Conservation (phyloP, 2,888 invertebrate genomes). For the Melinopterus prodromus region DNA sequence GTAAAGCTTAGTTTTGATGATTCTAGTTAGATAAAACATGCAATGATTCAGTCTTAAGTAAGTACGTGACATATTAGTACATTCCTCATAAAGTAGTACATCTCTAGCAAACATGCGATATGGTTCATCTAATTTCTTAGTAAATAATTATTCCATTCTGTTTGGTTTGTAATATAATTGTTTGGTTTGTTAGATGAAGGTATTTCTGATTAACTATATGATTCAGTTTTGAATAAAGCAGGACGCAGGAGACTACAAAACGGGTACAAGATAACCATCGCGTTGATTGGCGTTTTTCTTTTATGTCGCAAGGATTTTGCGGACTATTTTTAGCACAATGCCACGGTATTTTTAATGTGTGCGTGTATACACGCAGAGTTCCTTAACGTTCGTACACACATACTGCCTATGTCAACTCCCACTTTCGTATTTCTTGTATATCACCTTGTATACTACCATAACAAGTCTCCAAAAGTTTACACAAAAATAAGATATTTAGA, state of each 20-base stretch:
- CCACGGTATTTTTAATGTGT: slow-evolving; percentile 21
- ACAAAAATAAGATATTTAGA: background rate
- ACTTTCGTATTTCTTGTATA: background rate
- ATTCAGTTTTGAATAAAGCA: background rate
- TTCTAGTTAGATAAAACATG: too few relatives aligned
- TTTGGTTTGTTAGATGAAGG: background rate
- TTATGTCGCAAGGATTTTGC: slow-evolving; percentile 9
- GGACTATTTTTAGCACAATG: slow-evolving; percentile 20
- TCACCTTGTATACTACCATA: background rate
- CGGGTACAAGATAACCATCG: background rate
- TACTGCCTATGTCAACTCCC: background rate
- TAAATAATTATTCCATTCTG: too few relatives aligned
- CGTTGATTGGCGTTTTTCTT: slow-evolving; percentile 11
- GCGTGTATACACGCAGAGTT: slow-evolving; percentile 8
- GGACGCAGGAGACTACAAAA: background rate
- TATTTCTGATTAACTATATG: background rate
- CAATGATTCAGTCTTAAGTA: too few relatives aligned
- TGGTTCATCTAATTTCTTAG: too few relatives aligned
- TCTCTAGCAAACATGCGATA: too few relatives aligned
- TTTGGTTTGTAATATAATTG: too few relatives aligned
- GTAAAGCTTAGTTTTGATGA: too few relatives aligned
- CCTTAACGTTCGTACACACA: background rate
- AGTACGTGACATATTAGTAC: too few relatives aligned
- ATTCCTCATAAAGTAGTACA: too few relatives aligned
- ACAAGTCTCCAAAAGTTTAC: background rate